These are phyloP conservation scores for Ferdinandea cuprea DNA, from an alignment of 2,888 invertebrate genomes.

Conservation along the genomic window DNA sequence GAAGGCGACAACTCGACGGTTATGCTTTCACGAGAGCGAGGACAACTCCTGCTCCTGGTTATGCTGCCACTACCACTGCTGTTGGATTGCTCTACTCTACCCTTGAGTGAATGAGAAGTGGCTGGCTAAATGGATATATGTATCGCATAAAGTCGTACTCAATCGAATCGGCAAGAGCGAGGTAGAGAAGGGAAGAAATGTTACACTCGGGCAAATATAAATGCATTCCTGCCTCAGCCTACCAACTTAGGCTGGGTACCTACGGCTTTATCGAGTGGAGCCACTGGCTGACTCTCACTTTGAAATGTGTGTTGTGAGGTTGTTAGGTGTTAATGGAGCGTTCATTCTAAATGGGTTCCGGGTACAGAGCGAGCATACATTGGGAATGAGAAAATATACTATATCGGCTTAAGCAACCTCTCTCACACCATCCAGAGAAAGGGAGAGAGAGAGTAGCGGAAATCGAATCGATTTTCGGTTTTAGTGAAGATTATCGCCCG, in stretches of 20 bases:
- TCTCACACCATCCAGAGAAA: too few species aligned
- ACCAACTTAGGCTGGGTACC: conserved; percentile 8
- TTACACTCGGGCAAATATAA: conserved; percentile 37
- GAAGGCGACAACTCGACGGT: not conserved
- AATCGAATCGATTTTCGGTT: conserved; percentile 73
- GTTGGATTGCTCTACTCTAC: conserved; percentile 18
- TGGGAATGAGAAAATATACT: conserved; percentile 46
- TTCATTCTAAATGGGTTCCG: conserved; percentile 69
- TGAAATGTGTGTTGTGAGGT: conserved; percentile 63
- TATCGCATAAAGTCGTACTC: conserved; percentile 55
- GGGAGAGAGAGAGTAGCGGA: conserved; percentile 54
- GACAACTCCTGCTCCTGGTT: conserved; percentile 5
- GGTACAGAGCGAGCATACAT: conserved; percentile 50
- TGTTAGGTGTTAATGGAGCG: conserved; percentile 74
- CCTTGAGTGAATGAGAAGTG: conserved; percentile 62
- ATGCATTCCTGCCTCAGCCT: conserved; percentile 59
- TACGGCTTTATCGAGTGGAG: conserved; percentile 1
- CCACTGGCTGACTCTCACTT: conserved; percentile 27
- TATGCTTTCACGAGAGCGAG: conserved; percentile 26
- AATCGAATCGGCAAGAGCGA: conserved; percentile 23
- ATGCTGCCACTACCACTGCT: too few species aligned
- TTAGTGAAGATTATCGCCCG: conserved; percentile 68
- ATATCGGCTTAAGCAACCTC: conserved; percentile 24
- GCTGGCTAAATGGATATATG: conserved; percentile 54
- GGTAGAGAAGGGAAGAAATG: not conserved